Conservation (phyloP, 2,113 vertebrate species). For the Cynopterus brachyotis region DNA sequence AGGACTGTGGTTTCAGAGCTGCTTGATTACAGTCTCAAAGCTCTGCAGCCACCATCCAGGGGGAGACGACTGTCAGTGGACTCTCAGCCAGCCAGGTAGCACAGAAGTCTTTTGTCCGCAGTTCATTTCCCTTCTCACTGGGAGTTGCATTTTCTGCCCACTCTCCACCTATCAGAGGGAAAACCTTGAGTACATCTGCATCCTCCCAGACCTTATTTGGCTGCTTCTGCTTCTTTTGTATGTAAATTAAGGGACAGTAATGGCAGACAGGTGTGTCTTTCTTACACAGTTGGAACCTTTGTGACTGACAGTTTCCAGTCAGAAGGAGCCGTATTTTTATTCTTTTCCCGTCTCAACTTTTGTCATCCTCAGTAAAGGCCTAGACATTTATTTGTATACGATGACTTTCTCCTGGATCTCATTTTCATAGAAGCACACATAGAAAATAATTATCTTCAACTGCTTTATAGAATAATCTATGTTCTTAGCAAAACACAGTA, state of each 20-base stretch:
- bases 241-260: neutral
- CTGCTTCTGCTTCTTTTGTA: neutral
- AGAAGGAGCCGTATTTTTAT: neutral
- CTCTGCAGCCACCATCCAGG: neutral
- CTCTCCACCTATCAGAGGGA: neutral
- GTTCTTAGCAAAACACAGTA: neutral
- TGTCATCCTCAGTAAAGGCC: neutral
- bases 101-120: neutral
- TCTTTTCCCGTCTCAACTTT: neutral
- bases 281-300: neutral
- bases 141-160: neutral
- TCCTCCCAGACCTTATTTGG: neutral
- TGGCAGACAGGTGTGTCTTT: neutral
- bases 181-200: neutral
- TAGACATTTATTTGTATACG: slow-evolving; percentile 27
- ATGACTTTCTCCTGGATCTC: neutral
- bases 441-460: neutral
- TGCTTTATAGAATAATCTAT: neutral
- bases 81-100: neutral
- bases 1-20: neutral
- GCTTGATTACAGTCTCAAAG: neutral
- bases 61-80: accelerated
- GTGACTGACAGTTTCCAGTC: slow-evolving; percentile 1
- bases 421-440: neutral
- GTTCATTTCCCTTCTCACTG: neutral